Percentiles rank a stretch among this genome's conserved stretches.
Conservation (phyloP, 1,140 invertebrate genomes). For the Lineus longissimus region DNA sequence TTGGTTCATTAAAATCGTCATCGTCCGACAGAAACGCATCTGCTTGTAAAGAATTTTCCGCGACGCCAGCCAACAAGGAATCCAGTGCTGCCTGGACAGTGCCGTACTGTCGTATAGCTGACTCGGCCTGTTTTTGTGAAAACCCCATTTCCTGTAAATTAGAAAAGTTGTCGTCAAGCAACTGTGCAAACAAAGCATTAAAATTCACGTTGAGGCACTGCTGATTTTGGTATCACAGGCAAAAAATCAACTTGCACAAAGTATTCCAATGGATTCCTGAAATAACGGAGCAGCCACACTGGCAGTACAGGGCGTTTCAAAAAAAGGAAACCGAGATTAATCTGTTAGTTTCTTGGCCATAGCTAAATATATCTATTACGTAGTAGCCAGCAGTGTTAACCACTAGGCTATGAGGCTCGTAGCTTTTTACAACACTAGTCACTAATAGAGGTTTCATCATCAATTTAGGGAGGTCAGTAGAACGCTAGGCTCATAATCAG, state of each 20-base stretch:
- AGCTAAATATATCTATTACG: background rate
- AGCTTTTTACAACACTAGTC: background rate
- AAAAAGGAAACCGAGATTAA: too few species aligned
- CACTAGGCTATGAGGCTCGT: too few species aligned
- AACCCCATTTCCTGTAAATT: conserved; percentile 56
- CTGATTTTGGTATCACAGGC: too few species aligned
- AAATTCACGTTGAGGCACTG: too few species aligned
- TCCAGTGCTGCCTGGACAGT: conserved; percentile 56
- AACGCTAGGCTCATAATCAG: too few species aligned
- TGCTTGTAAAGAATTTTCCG: conserved; percentile 36
- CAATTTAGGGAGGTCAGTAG: too few species aligned
- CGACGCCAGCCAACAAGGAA: conserved; percentile 48
- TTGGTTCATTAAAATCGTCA: conserved; percentile 37
- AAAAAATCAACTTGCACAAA: too few species aligned
- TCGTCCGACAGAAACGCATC: conserved; percentile 55
- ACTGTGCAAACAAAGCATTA: too few species aligned
- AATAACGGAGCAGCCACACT: too few species aligned
- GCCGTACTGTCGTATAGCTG: conserved; percentile 52
- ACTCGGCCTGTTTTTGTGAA: conserved; percentile 50
- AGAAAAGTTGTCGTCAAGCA: conserved; percentile 8
- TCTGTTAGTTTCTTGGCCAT: background rate
- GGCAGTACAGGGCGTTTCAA: background rate
- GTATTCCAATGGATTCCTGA: too few species aligned
- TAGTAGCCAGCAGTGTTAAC: too few species aligned
- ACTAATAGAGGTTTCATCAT: too few species aligned